These are phyloP conservation scores for Lepetodrilus schrolli DNA, from an alignment of 2,888 invertebrate genomes.

Conservation along the genomic window DNA sequence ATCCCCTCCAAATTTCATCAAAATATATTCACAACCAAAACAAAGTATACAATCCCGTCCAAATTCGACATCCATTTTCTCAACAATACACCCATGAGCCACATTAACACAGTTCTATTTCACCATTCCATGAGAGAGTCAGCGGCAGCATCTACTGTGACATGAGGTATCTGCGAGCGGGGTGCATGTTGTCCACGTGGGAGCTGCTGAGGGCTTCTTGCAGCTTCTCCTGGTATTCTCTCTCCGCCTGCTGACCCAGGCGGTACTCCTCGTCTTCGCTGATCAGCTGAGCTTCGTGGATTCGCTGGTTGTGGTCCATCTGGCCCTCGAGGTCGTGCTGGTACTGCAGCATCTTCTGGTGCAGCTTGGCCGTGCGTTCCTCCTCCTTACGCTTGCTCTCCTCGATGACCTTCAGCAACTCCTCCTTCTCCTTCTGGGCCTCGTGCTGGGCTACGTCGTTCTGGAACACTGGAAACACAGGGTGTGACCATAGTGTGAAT, in stretches of 20 bases:
- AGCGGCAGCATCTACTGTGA: background rate
- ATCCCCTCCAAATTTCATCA: too few relatives aligned
- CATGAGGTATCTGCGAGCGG: conserved; percentile 58
- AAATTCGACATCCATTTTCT: too few relatives aligned
- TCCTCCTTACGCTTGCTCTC: conserved; percentile 68
- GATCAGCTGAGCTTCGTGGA: conserved; percentile 56
- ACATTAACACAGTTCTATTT: too few relatives aligned
- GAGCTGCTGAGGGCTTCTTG: conserved; percentile 66
- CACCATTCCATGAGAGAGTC: too few relatives aligned
- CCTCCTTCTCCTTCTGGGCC: conserved; percentile 60
- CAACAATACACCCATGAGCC: too few relatives aligned
- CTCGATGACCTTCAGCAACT: conserved; percentile 62
- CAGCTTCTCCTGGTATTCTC: conserved; percentile 68
- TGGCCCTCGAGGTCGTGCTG: conserved; percentile 70
- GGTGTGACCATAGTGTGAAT: too few relatives aligned
- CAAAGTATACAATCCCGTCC: too few relatives aligned
- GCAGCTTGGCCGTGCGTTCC: conserved; percentile 54
- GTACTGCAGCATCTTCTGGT: conserved; percentile 55
- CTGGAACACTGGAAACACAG: conserved; percentile 61
- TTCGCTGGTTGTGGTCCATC: conserved; percentile 68
- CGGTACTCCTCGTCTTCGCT: conserved; percentile 60
- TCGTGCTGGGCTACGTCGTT: conserved; percentile 62
- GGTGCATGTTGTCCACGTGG: conserved; percentile 68
- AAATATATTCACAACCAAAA: too few relatives aligned
- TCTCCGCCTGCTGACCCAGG: conserved; percentile 68